These are phyloP conservation scores for Egretta garzetta DNA, from an alignment of 2,113 vertebrate species.

Conservation along the genomic window DNA sequence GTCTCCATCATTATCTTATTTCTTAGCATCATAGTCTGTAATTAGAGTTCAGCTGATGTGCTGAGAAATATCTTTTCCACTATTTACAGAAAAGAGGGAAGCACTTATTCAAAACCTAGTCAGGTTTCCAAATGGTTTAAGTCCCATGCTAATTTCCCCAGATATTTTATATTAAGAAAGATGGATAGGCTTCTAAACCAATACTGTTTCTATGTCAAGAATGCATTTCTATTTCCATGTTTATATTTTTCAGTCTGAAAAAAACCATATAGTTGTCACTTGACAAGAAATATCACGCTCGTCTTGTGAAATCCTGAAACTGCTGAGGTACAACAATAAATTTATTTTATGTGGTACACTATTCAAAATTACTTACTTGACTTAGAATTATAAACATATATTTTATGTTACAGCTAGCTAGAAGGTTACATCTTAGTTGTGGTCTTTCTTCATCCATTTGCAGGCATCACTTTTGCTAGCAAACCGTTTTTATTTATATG, in stretches of 20 bases:
- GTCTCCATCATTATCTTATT: conserved; percentile 21
- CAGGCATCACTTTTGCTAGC: not conserved
- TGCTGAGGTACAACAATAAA: not conserved
- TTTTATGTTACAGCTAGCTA: not conserved
- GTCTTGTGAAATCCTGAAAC: conserved; percentile 14
- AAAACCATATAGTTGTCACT: not conserved
- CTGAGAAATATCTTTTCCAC: conserved; percentile 25
- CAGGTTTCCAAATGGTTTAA: not conserved
- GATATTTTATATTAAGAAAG: conserved; percentile 23
- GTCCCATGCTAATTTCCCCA: not conserved
- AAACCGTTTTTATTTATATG: conserved; percentile 26
- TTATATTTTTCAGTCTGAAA: not conserved
- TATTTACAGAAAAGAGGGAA: conserved; percentile 1
- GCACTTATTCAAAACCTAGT: not conserved
- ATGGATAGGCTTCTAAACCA: not conserved
- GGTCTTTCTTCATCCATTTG: not conserved
- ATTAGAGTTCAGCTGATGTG: not conserved
- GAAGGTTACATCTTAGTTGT: conserved; percentile 14
- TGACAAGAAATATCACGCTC: not conserved
- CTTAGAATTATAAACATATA: not conserved
- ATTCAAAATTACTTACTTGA: conserved; percentile 7
- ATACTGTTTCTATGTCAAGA: not conserved
- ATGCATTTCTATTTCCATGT: not conserved
- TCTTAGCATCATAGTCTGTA: not conserved
- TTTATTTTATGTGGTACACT: not conserved